Conservation (phyloP, 1,140 invertebrate genomes). For the Ostrea edulis region DNA sequence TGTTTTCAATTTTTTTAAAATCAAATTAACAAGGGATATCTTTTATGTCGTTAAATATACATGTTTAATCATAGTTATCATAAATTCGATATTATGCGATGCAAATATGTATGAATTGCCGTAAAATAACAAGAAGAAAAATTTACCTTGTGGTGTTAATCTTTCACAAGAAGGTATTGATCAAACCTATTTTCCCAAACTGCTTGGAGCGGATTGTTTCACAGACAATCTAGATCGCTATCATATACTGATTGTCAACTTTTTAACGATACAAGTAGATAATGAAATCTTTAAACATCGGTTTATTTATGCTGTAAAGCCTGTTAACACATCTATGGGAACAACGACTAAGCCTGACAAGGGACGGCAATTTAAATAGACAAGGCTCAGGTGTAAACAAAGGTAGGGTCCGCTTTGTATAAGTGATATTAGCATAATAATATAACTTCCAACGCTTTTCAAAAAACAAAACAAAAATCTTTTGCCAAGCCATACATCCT, state of each 20-base stretch:
- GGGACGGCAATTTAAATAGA: conserved; percentile 19
- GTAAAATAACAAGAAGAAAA: neutral
- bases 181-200: neutral
- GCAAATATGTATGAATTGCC: neutral
- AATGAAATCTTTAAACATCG: neutral
- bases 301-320: neutral
- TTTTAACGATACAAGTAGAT: conserved; percentile 13
- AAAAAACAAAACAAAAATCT: neutral
- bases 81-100: no score
- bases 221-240: neutral
- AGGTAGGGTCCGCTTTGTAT: neutral
- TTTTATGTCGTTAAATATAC: no score
- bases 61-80: no score
- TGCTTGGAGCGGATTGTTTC: neutral
- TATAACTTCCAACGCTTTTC: neutral
- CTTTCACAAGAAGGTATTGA: neutral
- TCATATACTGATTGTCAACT: conserved; percentile 13
- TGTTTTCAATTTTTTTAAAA: no score
- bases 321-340: neutral
- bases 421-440: neutral
- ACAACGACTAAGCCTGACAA: neutral
- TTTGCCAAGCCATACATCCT: neutral
- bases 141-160: neutral
- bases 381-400: neutral
- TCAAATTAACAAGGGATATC: no score